phyloP scores from a whole-genome alignment of 2,888 invertebrate genomes.

The Lepas anatifera region DNA sequence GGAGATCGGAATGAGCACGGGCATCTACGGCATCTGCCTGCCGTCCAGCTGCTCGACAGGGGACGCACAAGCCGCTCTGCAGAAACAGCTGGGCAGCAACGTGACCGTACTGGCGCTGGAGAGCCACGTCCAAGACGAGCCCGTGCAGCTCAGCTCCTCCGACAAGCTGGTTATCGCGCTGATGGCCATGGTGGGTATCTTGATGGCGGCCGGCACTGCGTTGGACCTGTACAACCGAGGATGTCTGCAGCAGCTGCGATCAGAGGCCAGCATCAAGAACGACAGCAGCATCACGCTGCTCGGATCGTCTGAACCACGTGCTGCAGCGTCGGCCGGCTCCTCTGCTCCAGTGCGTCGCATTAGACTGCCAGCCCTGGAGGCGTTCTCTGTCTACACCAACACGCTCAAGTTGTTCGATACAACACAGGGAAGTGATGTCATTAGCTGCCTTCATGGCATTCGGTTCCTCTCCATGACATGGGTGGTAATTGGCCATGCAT shows the following conservation, averaged over 20 bases:
- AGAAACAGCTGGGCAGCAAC: background rate
- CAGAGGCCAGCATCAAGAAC: background rate
- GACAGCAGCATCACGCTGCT: background rate
- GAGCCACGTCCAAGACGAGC: background rate
- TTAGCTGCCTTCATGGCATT: constrained; percentile 23
- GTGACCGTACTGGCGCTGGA: background rate
- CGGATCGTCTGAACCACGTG: background rate
- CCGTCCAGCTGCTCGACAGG: background rate
- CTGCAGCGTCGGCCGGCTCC: background rate
- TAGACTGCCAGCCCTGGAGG: constrained; percentile 31
- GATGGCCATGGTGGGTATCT: background rate
- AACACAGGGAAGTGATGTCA: background rate
- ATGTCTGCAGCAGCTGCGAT: background rate
- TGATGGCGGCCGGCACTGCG: background rate
- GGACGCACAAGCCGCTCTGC: background rate
- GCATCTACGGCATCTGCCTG: background rate
- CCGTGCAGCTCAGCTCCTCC: background rate
- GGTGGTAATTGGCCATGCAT: constrained; percentile 25
- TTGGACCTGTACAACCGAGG: background rate
- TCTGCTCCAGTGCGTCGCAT: background rate
- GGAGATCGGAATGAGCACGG: background rate
- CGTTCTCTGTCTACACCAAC: constrained; percentile 55
- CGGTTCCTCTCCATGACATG: constrained; percentile 24
- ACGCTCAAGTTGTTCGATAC: constrained; percentile 41
- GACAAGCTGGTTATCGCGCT: background rate